phyloP scores from a whole-genome alignment of 1,140 invertebrate genomes.

The Hylyphantes graminicola region DNA sequence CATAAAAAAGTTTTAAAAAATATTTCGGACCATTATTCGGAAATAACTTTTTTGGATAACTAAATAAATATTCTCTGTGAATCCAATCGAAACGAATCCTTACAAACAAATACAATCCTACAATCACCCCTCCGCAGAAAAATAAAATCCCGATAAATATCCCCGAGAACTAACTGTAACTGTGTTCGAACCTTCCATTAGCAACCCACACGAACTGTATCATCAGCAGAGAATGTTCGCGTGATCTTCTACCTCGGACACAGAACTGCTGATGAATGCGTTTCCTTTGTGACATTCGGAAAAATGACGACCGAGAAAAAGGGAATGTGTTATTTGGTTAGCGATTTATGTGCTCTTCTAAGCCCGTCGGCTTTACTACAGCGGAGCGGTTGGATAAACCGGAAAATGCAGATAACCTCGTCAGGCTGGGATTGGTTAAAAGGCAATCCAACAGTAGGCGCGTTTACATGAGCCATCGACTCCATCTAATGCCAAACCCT shows the following conservation, averaged over 20 bases:
- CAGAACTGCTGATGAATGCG: slow-evolving; percentile 35
- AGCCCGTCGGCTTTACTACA: not conserved
- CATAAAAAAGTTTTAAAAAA: too few relatives aligned
- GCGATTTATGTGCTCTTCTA: slow-evolving; percentile 3
- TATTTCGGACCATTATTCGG: too few relatives aligned
- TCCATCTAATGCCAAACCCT: too few relatives aligned
- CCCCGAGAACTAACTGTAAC: too few relatives aligned
- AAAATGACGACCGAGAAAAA: not conserved
- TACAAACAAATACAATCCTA: too few relatives aligned
- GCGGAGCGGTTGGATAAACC: not conserved
- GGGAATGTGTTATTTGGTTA: slow-evolving; percentile 1
- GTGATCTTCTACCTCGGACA: too few relatives aligned
- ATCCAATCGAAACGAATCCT: too few relatives aligned
- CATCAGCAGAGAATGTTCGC: slow-evolving; percentile 13
- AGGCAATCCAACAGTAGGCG: not conserved
- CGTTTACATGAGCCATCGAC: too few relatives aligned
- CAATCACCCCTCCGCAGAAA: too few relatives aligned
- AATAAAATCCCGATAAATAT: too few relatives aligned
- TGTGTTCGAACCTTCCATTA: slow-evolving; percentile 1
- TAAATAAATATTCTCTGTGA: too few relatives aligned
- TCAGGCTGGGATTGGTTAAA: not conserved
- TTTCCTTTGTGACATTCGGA: slow-evolving; percentile 1
- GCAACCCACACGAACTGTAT: slow-evolving; percentile 33
- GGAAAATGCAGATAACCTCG: slow-evolving; percentile 8
- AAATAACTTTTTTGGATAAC: too few relatives aligned